Conservation (phyloP, 2,113 vertebrate species). For the Gallinago paraguaiae region DNA sequence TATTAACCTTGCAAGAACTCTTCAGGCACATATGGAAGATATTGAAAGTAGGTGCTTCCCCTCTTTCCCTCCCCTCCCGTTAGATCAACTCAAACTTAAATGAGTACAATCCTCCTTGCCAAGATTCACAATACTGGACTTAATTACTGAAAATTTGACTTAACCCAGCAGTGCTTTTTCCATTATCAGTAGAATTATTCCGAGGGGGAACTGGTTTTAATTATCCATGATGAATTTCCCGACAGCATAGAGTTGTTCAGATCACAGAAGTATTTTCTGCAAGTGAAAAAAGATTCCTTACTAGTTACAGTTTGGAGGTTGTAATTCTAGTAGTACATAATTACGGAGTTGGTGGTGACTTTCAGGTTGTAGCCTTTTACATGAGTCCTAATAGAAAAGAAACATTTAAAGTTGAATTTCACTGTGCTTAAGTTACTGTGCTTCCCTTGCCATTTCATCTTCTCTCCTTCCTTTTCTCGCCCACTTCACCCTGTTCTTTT, state of each 20-base stretch:
- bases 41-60: slow-evolving; percentile 92
- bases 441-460: not conserved
- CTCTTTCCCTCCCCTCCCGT: slow-evolving; percentile 50
- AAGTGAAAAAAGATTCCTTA: not conserved
- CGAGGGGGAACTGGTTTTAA: not conserved
- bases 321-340: not conserved
- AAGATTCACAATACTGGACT: slow-evolving; percentile 10
- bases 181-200: not conserved
- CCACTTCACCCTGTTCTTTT: not conserved
- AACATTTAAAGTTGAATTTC: not conserved
- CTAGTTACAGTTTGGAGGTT: not conserved
- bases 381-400: not conserved
- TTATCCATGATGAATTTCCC: not conserved
- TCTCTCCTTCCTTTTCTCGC: not conserved
- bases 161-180: not conserved
- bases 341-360: not conserved
- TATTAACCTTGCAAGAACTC: slow-evolving; percentile 98
- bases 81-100: slow-evolving; percentile 65
- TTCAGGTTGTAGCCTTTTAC: not conserved
- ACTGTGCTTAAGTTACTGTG: not conserved
- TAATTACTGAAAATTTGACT: not conserved
- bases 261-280: not conserved
- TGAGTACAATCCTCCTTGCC: slow-evolving; percentile 42
- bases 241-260: not conserved
- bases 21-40: slow-evolving; percentile 99